Evolutionary conservation across 2,113 vertebrate species (phyloP), one percentile per base, ranked within the genome.

Genomic region (Cepphus grylle): DNA sequence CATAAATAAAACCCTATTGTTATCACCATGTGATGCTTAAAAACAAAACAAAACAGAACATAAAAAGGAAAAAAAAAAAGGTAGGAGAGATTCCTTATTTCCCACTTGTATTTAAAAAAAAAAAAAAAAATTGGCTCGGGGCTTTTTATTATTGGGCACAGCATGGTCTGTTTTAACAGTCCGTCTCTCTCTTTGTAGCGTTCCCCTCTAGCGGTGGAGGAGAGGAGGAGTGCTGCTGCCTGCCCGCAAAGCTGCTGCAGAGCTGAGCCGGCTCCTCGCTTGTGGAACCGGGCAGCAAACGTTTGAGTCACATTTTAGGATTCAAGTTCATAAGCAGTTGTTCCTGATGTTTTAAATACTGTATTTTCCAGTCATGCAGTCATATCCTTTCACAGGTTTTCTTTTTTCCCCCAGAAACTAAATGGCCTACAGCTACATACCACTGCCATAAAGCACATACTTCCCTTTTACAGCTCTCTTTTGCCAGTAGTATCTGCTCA

Each of bases 181-280:
- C 49, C 8, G 0, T 6, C 61, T 7, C 32, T 50, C 61, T 7
- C 32, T 45, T 42, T 9, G 9, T 47, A 13, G 22, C 3, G 0
- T 81, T 95, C 63, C 87, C 58, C 81, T 88, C 87, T 62, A 69
- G 88, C 5, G 40, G 90, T 29, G 43, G 36, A 43, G 67, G 38
- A 42, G 45, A 36, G 73, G 15, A 90, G 67, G 3, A 71, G 50
- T 2, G 49, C 47, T 56, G 47, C 82, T 45, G 22, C 7, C 0
- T 42, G 7, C 40, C 40, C 0, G 0, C 66, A 42, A n/a, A 72
- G 25, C 61, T 47, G 23, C 52, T 82, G 42, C 45, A 30, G 67
- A n/a, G 42, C 86, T 34, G 45, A n/a, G 73, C 3, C 1, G 73
- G 29, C 15, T 66, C 47, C 49, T 47, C 22, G 17, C 47, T 45